Evolutionary conservation across 2,113 vertebrate genomes (phyloP), one percentile per base, ranked within the genome.

Genomic region (Crotalus tigris): DNA sequence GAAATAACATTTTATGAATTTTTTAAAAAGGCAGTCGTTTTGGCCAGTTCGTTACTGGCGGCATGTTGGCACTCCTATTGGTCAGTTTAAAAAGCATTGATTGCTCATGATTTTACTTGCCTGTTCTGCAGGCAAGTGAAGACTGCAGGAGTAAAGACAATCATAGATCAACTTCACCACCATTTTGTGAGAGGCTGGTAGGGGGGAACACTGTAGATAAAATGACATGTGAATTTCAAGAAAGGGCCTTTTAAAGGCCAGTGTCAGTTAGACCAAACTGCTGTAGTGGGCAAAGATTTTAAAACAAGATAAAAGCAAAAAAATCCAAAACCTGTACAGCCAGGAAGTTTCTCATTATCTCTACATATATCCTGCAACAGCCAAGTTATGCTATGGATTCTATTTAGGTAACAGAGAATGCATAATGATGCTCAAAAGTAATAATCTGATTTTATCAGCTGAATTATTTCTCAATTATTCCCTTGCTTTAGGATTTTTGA

Each of bases 391-490:
- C 9, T 90, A 61, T 86, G 33, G 53, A 39, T 49, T 92, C 91
- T 85, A 26, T 81, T 94, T 95, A 29, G 69, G 81, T 29, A 94
- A 87, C 58, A 90, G 85, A 94, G 86, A 91, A 93, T 90, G 89
- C 87, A 89, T 93, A 51, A 58, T 92, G 90, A 89, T 89, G 51
- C 46, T 92, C 87, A 61, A 94, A 93, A 89, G 91, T 94, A 94
- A 94, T 91, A 92, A 94, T 95, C 88, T 94, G 90, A 54, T 95
- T 95, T 95, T 61, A 57, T 91, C 93, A 97, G 24, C 12, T 91
- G 92, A 94, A 94, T 96, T 85, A 91, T 97, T 97, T 93, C 91
- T 93, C 94, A 92, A 90, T 95, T 96, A 94, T 95, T 96, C 94
- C 49, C 49, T 53, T 1, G 0, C 94, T 92, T 93, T 95, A 19